Conservation (phyloP, 2,113 vertebrate species). For the Bettongia penicillata region DNA sequence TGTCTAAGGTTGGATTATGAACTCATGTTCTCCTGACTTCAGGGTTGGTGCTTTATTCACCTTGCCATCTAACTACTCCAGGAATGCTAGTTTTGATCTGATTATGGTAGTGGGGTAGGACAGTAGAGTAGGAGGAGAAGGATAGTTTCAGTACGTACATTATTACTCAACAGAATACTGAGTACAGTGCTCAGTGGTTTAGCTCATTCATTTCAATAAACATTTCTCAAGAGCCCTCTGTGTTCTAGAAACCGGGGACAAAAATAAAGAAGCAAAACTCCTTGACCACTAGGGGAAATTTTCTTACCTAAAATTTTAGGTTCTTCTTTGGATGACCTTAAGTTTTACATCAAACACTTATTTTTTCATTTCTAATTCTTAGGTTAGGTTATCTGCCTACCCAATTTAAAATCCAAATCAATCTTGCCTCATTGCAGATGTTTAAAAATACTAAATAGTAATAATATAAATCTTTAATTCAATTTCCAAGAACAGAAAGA, state of each 20-base stretch:
- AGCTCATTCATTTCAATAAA: background rate
- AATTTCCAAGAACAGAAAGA: conserved; percentile 68
- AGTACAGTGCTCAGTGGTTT: background rate
- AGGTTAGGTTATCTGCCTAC: conserved; percentile 48
- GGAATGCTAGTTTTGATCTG: background rate
- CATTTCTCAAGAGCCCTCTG: background rate
- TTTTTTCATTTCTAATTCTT: conserved; percentile 25
- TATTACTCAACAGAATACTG: background rate
- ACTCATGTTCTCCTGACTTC: background rate
- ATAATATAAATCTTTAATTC: conserved; percentile 58
- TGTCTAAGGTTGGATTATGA: too few species aligned
- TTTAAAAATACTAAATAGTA: conserved; percentile 51
- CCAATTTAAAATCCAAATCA: conserved; percentile 64
- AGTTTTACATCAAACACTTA: conserved; percentile 37
- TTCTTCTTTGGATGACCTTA: conserved; percentile 21
- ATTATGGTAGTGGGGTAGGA: background rate
- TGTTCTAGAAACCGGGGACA: background rate
- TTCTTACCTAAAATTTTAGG: background rate
- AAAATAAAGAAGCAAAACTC: background rate
- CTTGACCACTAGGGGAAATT: background rate
- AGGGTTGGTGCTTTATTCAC: background rate
- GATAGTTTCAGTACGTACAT: background rate
- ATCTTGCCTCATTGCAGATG: conserved; percentile 44
- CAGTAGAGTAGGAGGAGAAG: background rate
- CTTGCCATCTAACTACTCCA: background rate